Percentiles rank a stretch among this genome's conserved stretches.
phyloP scores from a whole-genome alignment of 2,888 invertebrate species.

The Pollenia griseotomentosa region DNA sequence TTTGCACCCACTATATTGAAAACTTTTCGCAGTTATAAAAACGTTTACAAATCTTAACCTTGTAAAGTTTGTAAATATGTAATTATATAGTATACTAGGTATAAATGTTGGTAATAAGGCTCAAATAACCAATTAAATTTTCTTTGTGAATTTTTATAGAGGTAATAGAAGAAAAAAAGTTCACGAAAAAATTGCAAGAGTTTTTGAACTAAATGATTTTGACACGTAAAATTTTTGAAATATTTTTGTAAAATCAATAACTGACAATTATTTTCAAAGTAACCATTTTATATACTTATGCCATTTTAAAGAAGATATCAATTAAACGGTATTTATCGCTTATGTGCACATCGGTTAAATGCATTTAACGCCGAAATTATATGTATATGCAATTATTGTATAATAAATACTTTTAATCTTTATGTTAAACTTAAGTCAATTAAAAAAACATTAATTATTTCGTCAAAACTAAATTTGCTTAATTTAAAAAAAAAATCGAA shows the following conservation, averaged over 20 bases:
- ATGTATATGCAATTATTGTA: no score
- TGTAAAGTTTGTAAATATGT: slow-evolving; percentile 11
- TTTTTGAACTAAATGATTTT: slow-evolving; percentile 9
- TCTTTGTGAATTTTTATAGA: not conserved
- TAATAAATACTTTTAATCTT: no score
- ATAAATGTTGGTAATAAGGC: slow-evolving; percentile 37
- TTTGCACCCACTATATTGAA: not conserved
- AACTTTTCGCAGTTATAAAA: not conserved
- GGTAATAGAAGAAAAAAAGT: slow-evolving; percentile 5
- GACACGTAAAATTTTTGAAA: slow-evolving; percentile 11
- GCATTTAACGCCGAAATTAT: no score
- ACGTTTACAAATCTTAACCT: slow-evolving; percentile 24
- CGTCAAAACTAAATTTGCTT: no score
- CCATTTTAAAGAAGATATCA: not conserved
- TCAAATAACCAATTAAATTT: slow-evolving; percentile 51
- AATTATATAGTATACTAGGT: not conserved
- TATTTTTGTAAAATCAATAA: slow-evolving; percentile 54
- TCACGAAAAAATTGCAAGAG: not conserved
- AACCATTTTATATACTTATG: slow-evolving; percentile 22
- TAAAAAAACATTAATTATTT: no score
- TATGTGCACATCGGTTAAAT: not conserved
- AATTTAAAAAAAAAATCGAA: no score
- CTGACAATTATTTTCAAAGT: slow-evolving; percentile 42
- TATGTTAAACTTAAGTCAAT: no score
- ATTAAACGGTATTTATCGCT: not conserved